Evolutionary conservation across 2,113 vertebrate genomes (phyloP), one percentile per base, ranked within the genome.

Genomic region (Indicator indicator): DNA sequence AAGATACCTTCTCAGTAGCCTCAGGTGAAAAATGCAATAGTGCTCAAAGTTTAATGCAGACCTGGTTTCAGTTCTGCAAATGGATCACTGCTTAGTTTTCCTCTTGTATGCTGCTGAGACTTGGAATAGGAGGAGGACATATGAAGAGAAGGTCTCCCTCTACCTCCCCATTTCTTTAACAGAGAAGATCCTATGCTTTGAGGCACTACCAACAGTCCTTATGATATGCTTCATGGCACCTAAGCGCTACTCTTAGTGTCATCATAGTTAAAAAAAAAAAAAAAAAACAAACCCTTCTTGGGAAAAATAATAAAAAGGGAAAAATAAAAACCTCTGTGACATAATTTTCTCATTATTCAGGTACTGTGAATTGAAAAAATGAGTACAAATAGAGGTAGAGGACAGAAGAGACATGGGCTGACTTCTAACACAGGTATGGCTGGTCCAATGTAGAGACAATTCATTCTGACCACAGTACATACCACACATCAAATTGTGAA

Each of bases 211-310:
- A 52, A 38, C 20, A 70, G 23, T 4, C 15, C 15, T 6, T 55
- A 2, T 9, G 19, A 46, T 8, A 42, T 3, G 16, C 8, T 70
- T 4, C 33, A 56, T 13, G 19, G 12, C 20, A 71, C 13, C 1
- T 14, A 56, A 26, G 4, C 9, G 46, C 7, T n/a, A 23, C 2
- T 6, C 5, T 36, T 27, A 59, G 9, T n/a, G 30, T 36, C 18
- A 8, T 0, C 1, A 3, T 17, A 5, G 3, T 30, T n/a, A 77
- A 55, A 42, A 44, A 26, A n/a, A 26, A 44, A 44, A 42, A 44
- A 0, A 55, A 42, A 44, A 26, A n/a, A 26, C 16, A 44, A 42
- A 44, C 0, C 1, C 5, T 8, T 58, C 8, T 58, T 62, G 6
- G 4, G 23, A 73, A 68, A 42, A 88, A 40, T 6, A 63, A 46